Evolutionary conservation across 2,888 invertebrate species (phyloP), one percentile per base, ranked within the genome.

Genomic region (Xanthia togata): DNA sequence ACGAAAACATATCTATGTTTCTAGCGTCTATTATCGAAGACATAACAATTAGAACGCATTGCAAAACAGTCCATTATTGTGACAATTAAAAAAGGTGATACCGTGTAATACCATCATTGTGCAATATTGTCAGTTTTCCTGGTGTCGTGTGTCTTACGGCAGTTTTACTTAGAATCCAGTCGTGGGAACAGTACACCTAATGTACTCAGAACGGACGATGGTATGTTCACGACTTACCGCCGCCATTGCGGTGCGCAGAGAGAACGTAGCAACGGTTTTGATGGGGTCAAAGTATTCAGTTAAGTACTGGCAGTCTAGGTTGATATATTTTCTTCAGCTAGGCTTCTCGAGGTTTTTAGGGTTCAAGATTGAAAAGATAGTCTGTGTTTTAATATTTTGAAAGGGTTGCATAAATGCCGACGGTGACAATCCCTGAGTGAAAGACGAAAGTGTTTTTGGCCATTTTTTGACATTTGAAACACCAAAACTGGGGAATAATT

Each of bases 131-230:
- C 82, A 63, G 71, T 84, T 90, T 90, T 86, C 85, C 83, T 78
- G 85, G 91, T 89, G 89, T 92, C 91, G 67, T 62, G 72, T 92
- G 73, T 76, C 90, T 78, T 74, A 67, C 41, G 75, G 50, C 74
- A 57, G 65, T 63, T 81, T 82, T 92, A 91, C 91, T 81, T 81
- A 86, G 91, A 92, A 91, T 35, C 63, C 73, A 44, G 64, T 72
- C 89, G 89, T 92, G 91, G 85, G 91, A 92, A 92, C 86, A 53
- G 71, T 76, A 88, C 86, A 81, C 81, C 82, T 73, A 50, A 75
- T 60, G 63, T 88, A 87, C 87, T 64, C 78, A 78, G 84, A 86
- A 87, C 69, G 63, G 59, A 59, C 63, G 9, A 0, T 68, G 84
- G 67, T 79, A 84, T 81, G 74, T 62, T 75, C 64, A 82, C 60